phyloP scores from a whole-genome alignment of 2,888 invertebrate species.

The Alentia gelatinosa region DNA sequence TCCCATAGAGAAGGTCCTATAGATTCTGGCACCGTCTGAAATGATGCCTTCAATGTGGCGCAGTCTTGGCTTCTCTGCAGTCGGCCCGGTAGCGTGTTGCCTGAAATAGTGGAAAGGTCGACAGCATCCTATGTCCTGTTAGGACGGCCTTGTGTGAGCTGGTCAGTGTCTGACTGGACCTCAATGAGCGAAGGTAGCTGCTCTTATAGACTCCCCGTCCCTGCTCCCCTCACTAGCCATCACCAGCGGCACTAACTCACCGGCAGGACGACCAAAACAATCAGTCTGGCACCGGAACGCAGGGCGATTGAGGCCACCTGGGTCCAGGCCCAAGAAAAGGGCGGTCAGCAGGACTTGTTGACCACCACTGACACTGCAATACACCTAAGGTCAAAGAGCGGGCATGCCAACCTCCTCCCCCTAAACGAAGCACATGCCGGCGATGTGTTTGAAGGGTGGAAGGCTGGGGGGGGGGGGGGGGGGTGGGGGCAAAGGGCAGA shows the following conservation, averaged over 20 bases:
- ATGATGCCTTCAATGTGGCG: background rate
- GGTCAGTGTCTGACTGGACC: background rate
- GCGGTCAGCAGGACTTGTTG: background rate
- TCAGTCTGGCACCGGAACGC: background rate
- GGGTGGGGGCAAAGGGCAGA: background rate
- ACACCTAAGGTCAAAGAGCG: background rate
- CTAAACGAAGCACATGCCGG: no score
- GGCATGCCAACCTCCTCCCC: no score
- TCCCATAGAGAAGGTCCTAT: background rate
- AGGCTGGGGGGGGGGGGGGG: background rate
- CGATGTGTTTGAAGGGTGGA: background rate
- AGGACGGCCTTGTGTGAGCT: background rate
- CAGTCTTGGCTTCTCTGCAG: background rate
- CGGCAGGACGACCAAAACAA: background rate
- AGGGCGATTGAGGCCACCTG: constrained; percentile 11
- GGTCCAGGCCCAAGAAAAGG: background rate
- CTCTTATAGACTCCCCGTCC: background rate
- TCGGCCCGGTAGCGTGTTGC: background rate
- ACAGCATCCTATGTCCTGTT: background rate
- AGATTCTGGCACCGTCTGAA: background rate
- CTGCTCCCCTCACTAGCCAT: background rate
- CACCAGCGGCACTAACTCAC: no score
- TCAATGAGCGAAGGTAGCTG: background rate
- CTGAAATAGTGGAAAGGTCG: background rate
- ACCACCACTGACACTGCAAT: background rate